Evolutionary conservation across 2,888 invertebrate species (phyloP), one percentile per base, ranked within the genome.

Genomic region (Ptycholaimellus sp.): DNA sequence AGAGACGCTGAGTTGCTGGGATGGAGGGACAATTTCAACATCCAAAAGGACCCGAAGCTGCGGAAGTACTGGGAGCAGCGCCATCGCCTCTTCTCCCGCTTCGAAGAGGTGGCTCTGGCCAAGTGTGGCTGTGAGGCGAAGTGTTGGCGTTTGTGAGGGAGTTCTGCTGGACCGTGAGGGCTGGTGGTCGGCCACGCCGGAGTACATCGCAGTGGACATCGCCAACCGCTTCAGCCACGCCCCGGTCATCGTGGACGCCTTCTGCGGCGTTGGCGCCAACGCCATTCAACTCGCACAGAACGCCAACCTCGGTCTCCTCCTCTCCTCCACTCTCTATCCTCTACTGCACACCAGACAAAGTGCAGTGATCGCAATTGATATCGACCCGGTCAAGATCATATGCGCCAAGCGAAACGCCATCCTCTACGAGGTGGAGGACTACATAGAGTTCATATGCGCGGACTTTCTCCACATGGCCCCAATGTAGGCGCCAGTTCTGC

Each of bases 151-250:
- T n/a, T n/a, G n/a, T n/a, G n/a, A n/a, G n/a, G n/a, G n/a, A n/a
- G n/a, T n/a, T n/a, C n/a, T n/a, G n/a, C n/a, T n/a, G n/a, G n/a
- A n/a, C n/a, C n/a, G n/a, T n/a, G 93, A 96, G 64, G 82, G 85
- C 48, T 96, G 93, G 93, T 96, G 81, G 65, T 93, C 90, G 1
- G 93, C 93, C 7, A 96, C 96, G 0, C 96, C 93, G 0, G 93
- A 99, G 65, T 71, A 72, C 53, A 75, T 96, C 19, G 93, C 90
- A 7, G 67, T 69, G 35, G 80, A 90, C 58, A 74, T 83, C 46
- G 93, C 96, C 0, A 68, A 73, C 47, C 71, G 85, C 37, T 77
- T 54, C 33, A 52, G 43, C 39, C 39, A 30, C 9, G 58, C 57
- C 49, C 75, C 77, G 55, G 63, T 79, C 0, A 72, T 96, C 30